These are phyloP conservation scores for Acanthosepion pharaonis DNA, from an alignment of 2,888 invertebrate genomes.

Conservation along the genomic window DNA sequence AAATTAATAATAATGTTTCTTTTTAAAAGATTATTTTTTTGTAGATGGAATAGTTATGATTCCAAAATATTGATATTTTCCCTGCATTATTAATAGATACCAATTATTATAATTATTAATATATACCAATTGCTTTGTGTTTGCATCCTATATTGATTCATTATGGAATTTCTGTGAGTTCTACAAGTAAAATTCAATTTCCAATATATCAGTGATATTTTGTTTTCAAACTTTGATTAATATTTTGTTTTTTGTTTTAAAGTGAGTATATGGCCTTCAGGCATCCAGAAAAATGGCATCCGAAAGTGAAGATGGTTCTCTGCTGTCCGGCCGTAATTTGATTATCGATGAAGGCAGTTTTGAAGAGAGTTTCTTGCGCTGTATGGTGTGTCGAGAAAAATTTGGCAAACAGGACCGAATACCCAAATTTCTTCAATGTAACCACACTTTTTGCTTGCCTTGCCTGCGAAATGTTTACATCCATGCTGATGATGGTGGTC, in stretches of 20 bases:
- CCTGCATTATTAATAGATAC: no score
- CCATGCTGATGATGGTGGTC: not conserved
- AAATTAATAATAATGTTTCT: no score
- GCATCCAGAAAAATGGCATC: constrained; percentile 14
- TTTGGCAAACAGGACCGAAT: constrained; percentile 61
- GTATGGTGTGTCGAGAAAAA: constrained; percentile 67
- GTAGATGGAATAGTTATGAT: no score
- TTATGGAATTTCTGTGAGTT: no score
- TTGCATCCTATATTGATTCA: no score
- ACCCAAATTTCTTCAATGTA: constrained; percentile 69
- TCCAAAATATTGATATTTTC: no score
- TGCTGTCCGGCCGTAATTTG: constrained; percentile 58
- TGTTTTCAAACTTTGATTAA: not conserved
- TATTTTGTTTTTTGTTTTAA: not conserved
- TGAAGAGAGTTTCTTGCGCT: constrained; percentile 69
- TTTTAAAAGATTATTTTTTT: no score
- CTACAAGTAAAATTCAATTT: no score
- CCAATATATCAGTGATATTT: no score
- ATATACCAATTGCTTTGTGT: no score
- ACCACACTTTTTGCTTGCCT: constrained; percentile 69
- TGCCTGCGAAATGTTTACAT: constrained; percentile 54
- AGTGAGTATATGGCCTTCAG: not conserved
- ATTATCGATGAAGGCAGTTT: constrained; percentile 68
- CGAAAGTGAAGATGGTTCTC: constrained; percentile 3
- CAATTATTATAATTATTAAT: no score